These are phyloP conservation scores for Acrocephalus kingi DNA, from an alignment of 2,113 vertebrate species.

Conservation along the genomic window DNA sequence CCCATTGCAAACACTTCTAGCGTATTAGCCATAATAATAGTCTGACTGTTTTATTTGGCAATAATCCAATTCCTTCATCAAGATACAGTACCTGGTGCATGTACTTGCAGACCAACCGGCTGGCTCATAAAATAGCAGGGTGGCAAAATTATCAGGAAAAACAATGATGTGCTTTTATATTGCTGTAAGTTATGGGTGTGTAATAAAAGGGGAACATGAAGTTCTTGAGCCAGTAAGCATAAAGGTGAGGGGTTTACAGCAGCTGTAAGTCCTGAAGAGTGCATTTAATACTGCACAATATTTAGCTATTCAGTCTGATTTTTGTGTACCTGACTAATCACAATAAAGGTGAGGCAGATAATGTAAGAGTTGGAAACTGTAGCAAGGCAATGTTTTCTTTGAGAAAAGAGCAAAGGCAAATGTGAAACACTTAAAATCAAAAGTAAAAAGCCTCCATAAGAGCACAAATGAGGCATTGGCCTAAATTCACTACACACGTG, in stretches of 20 bases:
- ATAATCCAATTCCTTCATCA: background rate
- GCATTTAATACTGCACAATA: background rate
- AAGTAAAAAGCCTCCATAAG: background rate
- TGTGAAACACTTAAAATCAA: background rate
- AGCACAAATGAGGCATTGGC: background rate
- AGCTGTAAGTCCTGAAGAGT: background rate
- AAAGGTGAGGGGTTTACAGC: constrained; percentile 40
- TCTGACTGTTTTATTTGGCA: constrained; percentile 48
- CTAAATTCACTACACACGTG: background rate
- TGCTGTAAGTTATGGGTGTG: constrained; percentile 10
- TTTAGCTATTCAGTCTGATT: background rate
- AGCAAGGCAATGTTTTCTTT: background rate
- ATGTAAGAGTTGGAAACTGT: background rate
- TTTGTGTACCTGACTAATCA: background rate
- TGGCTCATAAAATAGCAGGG: constrained; percentile 35
- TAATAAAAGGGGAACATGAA: constrained; percentile 19
- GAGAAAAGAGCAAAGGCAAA: background rate
- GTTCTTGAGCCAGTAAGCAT: background rate
- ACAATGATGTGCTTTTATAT: constrained; percentile 34
- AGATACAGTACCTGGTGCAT: background rate
- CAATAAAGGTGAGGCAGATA: background rate
- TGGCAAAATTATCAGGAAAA: constrained; percentile 35
- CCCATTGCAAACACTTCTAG: constrained; percentile 40
- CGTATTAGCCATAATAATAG: constrained; percentile 29
- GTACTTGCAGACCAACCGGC: background rate